phyloP scores from a whole-genome alignment of 2,888 invertebrate genomes.

The Cactoblastis cactorum region DNA sequence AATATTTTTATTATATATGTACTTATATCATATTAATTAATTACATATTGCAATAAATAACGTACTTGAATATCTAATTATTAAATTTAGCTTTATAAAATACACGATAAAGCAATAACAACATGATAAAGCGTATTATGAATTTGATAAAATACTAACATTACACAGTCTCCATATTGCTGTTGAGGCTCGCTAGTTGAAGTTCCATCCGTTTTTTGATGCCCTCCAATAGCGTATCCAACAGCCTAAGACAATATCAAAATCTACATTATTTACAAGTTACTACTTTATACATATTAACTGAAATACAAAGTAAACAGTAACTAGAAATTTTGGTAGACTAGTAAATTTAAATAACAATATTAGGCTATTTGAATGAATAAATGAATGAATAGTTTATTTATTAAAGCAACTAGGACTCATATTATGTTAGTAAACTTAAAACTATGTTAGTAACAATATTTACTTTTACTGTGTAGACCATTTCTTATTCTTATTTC shows the following conservation, averaged over 20 bases:
- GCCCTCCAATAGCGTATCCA: conserved; percentile 81
- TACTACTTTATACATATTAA: too few relatives aligned
- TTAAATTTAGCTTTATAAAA: background rate
- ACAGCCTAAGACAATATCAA: conserved; percentile 62
- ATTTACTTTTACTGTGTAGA: too few relatives aligned
- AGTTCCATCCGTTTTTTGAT: conserved; percentile 84
- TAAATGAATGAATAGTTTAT: too few relatives aligned
- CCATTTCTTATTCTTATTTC: too few relatives aligned
- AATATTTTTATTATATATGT: conserved; percentile 10
- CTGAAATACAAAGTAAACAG: too few relatives aligned
- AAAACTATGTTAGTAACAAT: too few relatives aligned
- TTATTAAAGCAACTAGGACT: too few relatives aligned
- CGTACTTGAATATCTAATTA: background rate
- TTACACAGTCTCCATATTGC: conserved; percentile 65
- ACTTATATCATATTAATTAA: background rate
- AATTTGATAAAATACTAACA: background rate
- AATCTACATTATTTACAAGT: too few relatives aligned
- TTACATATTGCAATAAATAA: conserved; percentile 9
- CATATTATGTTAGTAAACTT: too few relatives aligned
- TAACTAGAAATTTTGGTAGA: too few relatives aligned
- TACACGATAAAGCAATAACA: conserved; percentile 1
- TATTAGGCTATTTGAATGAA: too few relatives aligned
- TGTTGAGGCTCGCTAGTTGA: conserved; percentile 82
- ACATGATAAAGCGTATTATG: conserved; percentile 1
- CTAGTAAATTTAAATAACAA: too few relatives aligned